Evolutionary conservation across 2,888 invertebrate species (phyloP), one percentile per base, ranked within the genome.

Genomic region (Aspidapion aeneum): DNA sequence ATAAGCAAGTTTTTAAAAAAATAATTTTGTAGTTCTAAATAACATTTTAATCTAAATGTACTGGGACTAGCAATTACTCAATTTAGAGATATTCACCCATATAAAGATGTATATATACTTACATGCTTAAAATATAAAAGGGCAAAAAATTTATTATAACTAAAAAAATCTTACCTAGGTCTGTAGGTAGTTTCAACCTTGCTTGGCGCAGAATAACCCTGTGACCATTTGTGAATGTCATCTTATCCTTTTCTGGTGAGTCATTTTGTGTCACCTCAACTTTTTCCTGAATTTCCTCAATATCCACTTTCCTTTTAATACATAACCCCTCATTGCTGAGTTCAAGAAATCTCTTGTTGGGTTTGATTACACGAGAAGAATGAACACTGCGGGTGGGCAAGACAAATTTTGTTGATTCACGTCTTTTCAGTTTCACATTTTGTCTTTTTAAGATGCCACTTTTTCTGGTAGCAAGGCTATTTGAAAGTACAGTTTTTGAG

Each of bases 341-440:
- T 67, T 77, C 78, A 74, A 92, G 85, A 74, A 94, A 91, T 69
- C 90, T 86, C 80, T 93, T 94, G 75, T 93, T 94, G 51, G 94
- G 94, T 77, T 92, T 94, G 60, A 94, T 94, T 54, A 93, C 90
- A 69, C 94, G 84, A 2, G 93, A 93, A 52, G 94, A 94, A 77
- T 93, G 90, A 17, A 87, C 90, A 66, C 93, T 94, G 72, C 91
- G 85, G 56, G 89, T 85, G 18, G 94, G 94, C 66, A 94, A 80
- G 35, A 91, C 86, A 82, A 93, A 93, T 77, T 78, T 77, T 57
- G 74, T 75, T 18, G 72, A 55, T 64, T 75, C 75, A 60, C 71
- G 72, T 56, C 67, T 63, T 50, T 66, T 65, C 64, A 68, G 72
- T 51, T 64, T 69, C 59, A 70, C 68, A 35, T 35, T 35, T 35